Base-by-base conservation (phyloP, 2,113 vertebrate species). In the Platycercus adscitus region DNA sequence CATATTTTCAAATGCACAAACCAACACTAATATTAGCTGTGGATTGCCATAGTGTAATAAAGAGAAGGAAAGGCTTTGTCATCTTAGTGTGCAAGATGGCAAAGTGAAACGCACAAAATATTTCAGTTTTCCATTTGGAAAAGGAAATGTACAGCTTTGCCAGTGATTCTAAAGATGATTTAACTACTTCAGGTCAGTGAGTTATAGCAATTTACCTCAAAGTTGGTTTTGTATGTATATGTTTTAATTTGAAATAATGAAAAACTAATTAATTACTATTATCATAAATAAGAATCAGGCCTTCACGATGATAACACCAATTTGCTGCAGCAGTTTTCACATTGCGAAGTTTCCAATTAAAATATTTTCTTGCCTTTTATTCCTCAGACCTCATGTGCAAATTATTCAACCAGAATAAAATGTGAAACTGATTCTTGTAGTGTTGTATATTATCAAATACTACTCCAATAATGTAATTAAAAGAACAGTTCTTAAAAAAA, bases 61-160 rank as follows among this genome's bases (percentile, higher is more conserved):
- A 88, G 16, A 66, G n/a, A 47, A 55, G 6, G 7, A n/a, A 90
- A 69, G 4, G 17, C 25, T 83, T 77, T 75, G 15, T 41, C 11
- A 43, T 44, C 6, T 50, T 25, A 44, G 6, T 8, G 0, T 35
- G 16, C 26, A 89, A 66, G 14, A 28, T 1, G 0, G 8, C 20
- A 53, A 39, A 61, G 7, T 25, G 11, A 87, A 84, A 63, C 5
- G 3, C 2, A 1, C 7, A 71, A 50, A 66, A 47, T 2, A 37
- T 65, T 87, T 65, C 33, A 49, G 3, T 31, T 81, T 58, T 29
- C 60, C 13, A 17, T 71, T 80, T 91, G 33, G 55, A 53, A 76
- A 26, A 44, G 7, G 13, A 31, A 79, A 50, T 7, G 15, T 9
- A 56, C 35, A 41, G 10, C 2, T 79, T 35, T 87, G n/a, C 26